phyloP scores from a whole-genome alignment of 1,140 invertebrate species.

The Hermatobates lingyangjiaoensis region DNA sequence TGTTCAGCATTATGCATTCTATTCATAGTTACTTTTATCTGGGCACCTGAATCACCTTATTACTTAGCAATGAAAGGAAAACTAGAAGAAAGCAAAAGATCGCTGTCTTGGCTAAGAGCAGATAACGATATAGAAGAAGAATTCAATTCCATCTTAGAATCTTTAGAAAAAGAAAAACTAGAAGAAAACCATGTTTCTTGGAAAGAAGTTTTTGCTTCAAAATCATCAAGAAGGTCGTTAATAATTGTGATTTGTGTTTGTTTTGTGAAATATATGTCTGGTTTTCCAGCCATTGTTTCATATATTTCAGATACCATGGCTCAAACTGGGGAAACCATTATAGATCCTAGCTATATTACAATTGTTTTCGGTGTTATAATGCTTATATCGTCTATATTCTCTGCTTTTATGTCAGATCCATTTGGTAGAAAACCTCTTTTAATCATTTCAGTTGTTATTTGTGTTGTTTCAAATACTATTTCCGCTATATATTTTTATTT shows the following conservation, averaged over 20 bases:
- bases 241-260: conserved; percentile 10
- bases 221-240: conserved; percentile 7
- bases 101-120: conserved; percentile 43
- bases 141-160: conserved; percentile 11
- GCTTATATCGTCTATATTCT: conserved; percentile 18
- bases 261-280: conserved; percentile 11
- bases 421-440: conserved; percentile 26
- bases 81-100: conserved; percentile 35
- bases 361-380: conserved; percentile 21
- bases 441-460: conserved; percentile 19
- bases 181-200: conserved; percentile 1
- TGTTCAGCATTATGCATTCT: conserved; percentile 37
- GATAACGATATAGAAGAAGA: conserved; percentile 8
- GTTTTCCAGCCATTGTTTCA: conserved; percentile 8
- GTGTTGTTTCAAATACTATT: conserved; percentile 2
- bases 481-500: conserved; percentile 10
- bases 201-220: conserved; percentile 9
- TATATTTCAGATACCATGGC: conserved; percentile 25
- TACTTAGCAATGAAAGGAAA: conserved; percentile 39
- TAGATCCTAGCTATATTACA: conserved; percentile 4
- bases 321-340: conserved; percentile 23
- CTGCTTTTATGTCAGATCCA: conserved; percentile 21
- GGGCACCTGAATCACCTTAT: conserved; percentile 67
- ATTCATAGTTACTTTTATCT: conserved; percentile 43
- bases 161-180: conserved; percentile 7